These are phyloP conservation scores for Salminus brasiliensis DNA, from an alignment of 2,113 vertebrate genomes.

Conservation along the genomic window DNA sequence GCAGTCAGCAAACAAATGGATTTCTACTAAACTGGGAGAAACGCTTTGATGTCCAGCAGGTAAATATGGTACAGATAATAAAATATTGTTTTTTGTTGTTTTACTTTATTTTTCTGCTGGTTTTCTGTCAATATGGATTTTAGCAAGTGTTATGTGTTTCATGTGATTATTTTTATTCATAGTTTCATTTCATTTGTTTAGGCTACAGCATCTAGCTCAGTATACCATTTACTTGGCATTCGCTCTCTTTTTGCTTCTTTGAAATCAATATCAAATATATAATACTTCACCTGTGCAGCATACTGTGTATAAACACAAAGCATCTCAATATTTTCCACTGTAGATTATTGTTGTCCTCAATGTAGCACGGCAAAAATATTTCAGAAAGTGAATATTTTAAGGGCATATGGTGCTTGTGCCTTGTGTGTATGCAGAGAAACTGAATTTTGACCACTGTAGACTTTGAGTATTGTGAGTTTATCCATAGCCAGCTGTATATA, in stretches of 20 bases:
- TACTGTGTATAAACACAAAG: not conserved
- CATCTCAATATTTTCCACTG: too few species aligned
- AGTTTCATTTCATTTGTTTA: not conserved
- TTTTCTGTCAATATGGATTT: too few species aligned
- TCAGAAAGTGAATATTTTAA: not conserved
- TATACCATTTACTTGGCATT: too few species aligned
- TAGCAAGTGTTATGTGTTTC: not conserved
- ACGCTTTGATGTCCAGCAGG: slow-evolving; percentile 53
- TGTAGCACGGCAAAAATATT: not conserved
- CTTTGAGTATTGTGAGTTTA: slow-evolving; percentile 50
- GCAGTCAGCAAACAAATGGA: slow-evolving; percentile 24
- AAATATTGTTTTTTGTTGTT: too few species aligned
- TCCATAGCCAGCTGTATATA: slow-evolving; percentile 52
- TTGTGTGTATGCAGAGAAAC: not conserved
- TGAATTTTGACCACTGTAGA: slow-evolving; percentile 23
- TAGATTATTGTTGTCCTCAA: too few species aligned
- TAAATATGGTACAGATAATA: slow-evolving; percentile 44
- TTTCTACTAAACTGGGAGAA: slow-evolving; percentile 47
- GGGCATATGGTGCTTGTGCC: not conserved
- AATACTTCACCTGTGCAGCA: not conserved
- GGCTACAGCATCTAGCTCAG: too few species aligned
- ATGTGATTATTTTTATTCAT: not conserved
- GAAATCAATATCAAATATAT: too few species aligned
- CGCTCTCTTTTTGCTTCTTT: too few species aligned
- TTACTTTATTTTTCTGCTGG: too few species aligned